phyloP scores from a whole-genome alignment of 2,888 invertebrate genomes.

The Andrena flavipes region DNA sequence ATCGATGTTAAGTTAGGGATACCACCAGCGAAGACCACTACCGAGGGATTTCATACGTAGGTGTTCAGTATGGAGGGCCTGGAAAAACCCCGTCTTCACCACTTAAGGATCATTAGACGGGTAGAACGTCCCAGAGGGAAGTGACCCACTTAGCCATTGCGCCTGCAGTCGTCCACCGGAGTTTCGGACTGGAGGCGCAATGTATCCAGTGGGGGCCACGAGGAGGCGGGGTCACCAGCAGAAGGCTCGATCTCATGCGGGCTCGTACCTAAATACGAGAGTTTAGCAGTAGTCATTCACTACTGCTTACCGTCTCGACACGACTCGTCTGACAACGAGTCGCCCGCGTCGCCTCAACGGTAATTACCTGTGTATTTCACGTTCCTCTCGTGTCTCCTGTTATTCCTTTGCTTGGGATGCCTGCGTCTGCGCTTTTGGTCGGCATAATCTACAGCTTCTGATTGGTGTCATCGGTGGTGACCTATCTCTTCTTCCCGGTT shows the following conservation, averaged over 20 bases:
- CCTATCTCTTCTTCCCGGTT: not conserved
- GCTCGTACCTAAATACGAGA: not conserved
- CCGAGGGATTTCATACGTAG: not conserved
- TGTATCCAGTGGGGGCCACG: constrained; percentile 1
- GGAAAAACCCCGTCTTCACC: constrained; percentile 7
- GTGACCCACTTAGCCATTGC: constrained; percentile 8
- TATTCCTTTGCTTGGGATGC: too few relatives aligned
- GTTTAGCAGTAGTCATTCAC: not conserved
- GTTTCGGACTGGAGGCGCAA: too few relatives aligned
- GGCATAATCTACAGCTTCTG: rapidly evolving
- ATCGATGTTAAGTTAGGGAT: too few relatives aligned
- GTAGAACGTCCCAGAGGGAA: constrained; percentile 1
- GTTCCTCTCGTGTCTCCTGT: too few relatives aligned
- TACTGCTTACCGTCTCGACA: not conserved
- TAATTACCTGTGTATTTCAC: too few relatives aligned
- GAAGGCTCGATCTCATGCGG: not conserved
- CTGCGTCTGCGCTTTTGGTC: too few relatives aligned
- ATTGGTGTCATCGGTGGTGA: not conserved
- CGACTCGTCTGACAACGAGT: not conserved
- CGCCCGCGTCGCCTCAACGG: not conserved
- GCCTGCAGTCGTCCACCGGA: not conserved
- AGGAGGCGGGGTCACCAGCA: constrained; percentile 12
- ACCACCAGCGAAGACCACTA: not conserved
- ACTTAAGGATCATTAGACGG: constrained; percentile 9
- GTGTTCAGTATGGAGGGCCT: not conserved